Evolutionary conservation across 2,888 invertebrate genomes (phyloP).

Genomic region (Conops quadrifasciatus): DNA sequence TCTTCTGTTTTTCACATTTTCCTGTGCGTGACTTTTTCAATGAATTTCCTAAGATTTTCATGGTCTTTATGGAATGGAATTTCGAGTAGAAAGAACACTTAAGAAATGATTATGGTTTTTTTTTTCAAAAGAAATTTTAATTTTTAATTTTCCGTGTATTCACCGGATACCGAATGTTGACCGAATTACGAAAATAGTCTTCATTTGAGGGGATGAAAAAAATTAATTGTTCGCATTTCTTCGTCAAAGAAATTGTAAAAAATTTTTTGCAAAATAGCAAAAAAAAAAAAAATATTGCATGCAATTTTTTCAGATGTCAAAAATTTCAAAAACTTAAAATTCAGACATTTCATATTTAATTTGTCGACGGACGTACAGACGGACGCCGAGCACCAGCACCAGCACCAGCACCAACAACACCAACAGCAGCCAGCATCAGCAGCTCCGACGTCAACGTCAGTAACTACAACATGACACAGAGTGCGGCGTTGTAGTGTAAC

Average conservation of each 20-base stretch:
- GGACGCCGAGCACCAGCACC: neutral
- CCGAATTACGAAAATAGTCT: slow-evolving; percentile 18
- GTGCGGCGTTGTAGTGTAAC: too few relatives aligned
- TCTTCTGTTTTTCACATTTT: too few relatives aligned
- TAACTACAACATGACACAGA: too few relatives aligned
- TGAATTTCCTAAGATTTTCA: neutral
- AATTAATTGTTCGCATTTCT: too few relatives aligned
- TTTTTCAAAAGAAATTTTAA: too few relatives aligned
- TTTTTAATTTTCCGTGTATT: too few relatives aligned
- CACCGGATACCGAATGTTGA: neutral
- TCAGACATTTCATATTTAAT: slow-evolving; percentile 19
- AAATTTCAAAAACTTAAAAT: slow-evolving; percentile 3
- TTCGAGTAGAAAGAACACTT: neutral
- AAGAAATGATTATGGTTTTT: too few relatives aligned
- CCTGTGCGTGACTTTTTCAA: too few relatives aligned
- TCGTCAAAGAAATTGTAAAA: neutral
- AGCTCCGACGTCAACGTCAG: too few relatives aligned
- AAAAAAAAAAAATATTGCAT: slow-evolving; percentile 1
- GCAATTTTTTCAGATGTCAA: slow-evolving; percentile 18
- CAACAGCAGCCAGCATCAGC: too few relatives aligned
- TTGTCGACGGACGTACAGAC: slow-evolving; percentile 5
- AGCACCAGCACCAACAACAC: neutral
- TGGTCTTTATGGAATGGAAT: neutral
- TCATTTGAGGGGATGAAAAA: neutral
- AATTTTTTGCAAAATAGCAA: too few relatives aligned